Percentiles rank a stretch among this genome's conserved stretches.
These are phyloP conservation scores for Phocides pigmalion DNA, from an alignment of 1,140 invertebrate species.

Conservation along the genomic window DNA sequence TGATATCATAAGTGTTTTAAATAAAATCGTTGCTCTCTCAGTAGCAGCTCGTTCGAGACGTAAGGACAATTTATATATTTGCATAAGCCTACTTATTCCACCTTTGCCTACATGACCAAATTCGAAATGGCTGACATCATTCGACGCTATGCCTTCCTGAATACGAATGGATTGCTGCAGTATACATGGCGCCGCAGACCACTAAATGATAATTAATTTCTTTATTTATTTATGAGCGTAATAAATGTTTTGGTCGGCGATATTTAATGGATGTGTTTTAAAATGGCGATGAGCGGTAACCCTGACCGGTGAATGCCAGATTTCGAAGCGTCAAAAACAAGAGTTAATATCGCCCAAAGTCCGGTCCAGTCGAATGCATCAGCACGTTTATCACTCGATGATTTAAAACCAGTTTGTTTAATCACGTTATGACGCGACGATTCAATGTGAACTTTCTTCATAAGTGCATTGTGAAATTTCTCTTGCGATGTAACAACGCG, in stretches of 20 bases:
- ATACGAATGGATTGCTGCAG: slow-evolving; percentile 18
- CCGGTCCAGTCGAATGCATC: slow-evolving; percentile 29
- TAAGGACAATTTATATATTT: slow-evolving; percentile 13
- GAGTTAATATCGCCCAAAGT: slow-evolving; percentile 17
- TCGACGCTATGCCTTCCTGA: slow-evolving; percentile 15
- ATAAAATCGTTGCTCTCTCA: neutral
- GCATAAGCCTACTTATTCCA: slow-evolving; percentile 21
- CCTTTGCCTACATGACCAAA: slow-evolving; percentile 26
- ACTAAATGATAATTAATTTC: slow-evolving; percentile 26
- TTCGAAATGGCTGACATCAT: slow-evolving; percentile 32
- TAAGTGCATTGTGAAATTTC: slow-evolving; percentile 77
- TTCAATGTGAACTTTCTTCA: slow-evolving; percentile 72
- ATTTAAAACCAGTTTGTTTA: slow-evolving; percentile 62
- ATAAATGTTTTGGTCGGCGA: neutral
- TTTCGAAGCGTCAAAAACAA: slow-evolving; percentile 21
- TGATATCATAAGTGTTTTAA: too few species aligned
- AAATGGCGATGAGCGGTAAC: slow-evolving; percentile 8
- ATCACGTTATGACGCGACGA: slow-evolving; percentile 57
- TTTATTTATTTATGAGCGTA: slow-evolving; percentile 16
- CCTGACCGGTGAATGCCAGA: slow-evolving; percentile 14
- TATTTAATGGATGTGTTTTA: slow-evolving; percentile 1
- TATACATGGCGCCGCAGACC: slow-evolving; percentile 15
- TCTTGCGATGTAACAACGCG: slow-evolving; percentile 50
- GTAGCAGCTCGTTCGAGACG: neutral
- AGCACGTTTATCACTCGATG: slow-evolving; percentile 37